phyloP scores from a whole-genome alignment of 1,140 invertebrate species.

The Stegodyphus mimosarum region DNA sequence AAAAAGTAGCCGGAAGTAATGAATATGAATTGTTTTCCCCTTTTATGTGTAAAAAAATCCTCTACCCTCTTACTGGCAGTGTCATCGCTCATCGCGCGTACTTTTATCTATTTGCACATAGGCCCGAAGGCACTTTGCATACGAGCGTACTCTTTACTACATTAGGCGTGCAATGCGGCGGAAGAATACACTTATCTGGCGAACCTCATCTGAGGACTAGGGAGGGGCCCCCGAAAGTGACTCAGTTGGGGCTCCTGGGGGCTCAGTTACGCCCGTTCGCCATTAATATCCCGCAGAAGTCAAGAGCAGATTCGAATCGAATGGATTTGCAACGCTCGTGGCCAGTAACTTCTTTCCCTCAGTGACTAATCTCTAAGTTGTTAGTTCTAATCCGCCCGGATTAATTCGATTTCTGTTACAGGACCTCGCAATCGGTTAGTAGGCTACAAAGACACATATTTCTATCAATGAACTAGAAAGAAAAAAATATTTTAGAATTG shows the following conservation, averaged over 20 bases:
- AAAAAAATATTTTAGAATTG: too few relatives aligned
- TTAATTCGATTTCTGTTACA: not conserved
- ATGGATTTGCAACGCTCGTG: not conserved
- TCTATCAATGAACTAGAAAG: too few relatives aligned
- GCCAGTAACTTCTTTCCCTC: not conserved
- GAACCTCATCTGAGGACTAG: conserved; percentile 36
- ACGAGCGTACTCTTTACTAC: conserved; percentile 8
- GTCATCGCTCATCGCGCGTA: not conserved
- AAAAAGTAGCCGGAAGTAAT: conserved; percentile 48
- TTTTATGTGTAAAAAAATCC: not conserved
- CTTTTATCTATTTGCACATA: conserved; percentile 49
- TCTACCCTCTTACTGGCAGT: not conserved
- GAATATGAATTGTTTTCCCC: conserved; percentile 53
- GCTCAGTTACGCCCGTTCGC: not conserved
- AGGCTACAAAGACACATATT: too few relatives aligned
- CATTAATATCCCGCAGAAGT: conserved; percentile 25
- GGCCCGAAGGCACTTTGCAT: not conserved
- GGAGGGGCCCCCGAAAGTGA: conserved; percentile 7
- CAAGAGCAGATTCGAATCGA: conserved; percentile 8
- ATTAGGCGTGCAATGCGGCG: conserved; percentile 50
- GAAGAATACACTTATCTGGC: conserved; percentile 58
- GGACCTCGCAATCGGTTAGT: too few relatives aligned
- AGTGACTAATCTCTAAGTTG: not conserved
- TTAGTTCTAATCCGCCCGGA: not conserved
- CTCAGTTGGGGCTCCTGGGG: conserved; percentile 4